Conservation (phyloP, 2,797 vertebrate genomes). For the Chrosomus eos region DNA sequence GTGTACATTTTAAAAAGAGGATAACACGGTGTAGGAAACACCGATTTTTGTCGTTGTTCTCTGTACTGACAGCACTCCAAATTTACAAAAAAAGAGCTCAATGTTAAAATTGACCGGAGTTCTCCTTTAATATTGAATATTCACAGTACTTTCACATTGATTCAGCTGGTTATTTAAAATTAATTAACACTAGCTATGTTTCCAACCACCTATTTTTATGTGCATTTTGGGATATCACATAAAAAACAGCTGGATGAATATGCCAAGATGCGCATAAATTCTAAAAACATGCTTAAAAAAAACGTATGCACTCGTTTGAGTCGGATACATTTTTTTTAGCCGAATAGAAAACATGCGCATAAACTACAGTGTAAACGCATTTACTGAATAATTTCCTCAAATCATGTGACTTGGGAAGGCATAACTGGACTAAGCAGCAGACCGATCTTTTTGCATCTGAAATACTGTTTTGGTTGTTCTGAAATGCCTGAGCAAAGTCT, state of each 20-base stretch:
- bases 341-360: neutral
- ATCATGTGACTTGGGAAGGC: neutral
- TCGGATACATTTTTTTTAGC: too few species aligned
- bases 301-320: too few species aligned
- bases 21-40: too few species aligned
- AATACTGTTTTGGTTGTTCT: too few species aligned
- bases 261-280: neutral
- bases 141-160: neutral
- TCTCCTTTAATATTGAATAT: neutral
- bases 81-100: too few species aligned
- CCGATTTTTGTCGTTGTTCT: too few species aligned
- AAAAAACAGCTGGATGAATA: neutral
- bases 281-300: neutral
- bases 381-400: neutral
- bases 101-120: too few species aligned
- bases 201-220: neutral
- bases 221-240: neutral
- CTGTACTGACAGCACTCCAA: too few species aligned
- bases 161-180: neutral
- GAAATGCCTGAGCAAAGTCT: too few species aligned
- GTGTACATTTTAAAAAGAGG: too few species aligned
- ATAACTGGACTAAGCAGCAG: too few species aligned
- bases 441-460: too few species aligned
- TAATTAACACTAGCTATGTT: neutral
- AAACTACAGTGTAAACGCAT: neutral